Conservation (phyloP, 2,797 vertebrate genomes). For the Otus scops region DNA sequence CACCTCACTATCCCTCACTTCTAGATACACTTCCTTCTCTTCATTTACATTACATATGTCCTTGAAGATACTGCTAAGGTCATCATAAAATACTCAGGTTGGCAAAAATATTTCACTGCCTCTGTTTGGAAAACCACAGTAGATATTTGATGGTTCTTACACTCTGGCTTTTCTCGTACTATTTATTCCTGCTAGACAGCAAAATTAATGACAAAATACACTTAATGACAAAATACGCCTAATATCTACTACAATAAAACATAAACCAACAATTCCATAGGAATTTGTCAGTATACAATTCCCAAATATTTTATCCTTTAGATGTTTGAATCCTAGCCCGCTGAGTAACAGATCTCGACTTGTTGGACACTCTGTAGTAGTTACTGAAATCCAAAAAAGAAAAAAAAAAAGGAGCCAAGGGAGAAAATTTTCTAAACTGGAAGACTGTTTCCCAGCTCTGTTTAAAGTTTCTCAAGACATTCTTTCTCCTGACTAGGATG, state of each 20-base stretch:
- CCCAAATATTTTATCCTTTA: neutral
- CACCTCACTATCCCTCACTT: conserved; percentile 43
- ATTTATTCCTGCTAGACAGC: neutral
- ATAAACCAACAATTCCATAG: neutral
- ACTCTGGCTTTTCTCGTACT: neutral
- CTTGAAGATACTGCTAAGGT: neutral
- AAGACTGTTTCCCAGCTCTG: neutral
- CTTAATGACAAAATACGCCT: neutral
- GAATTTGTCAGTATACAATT: neutral
- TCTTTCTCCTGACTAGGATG: neutral
- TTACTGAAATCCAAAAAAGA: neutral
- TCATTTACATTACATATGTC: neutral
- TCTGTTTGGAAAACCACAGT: neutral
- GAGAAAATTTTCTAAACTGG: neutral
- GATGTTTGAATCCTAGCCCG: neutral
- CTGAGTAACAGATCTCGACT: neutral
- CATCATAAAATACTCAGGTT: neutral
- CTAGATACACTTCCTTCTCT: neutral
- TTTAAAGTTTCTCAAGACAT: neutral
- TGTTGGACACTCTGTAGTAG: neutral
- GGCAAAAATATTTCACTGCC: neutral
- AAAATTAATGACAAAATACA: neutral
- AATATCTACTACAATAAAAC: neutral
- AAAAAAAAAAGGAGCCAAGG: neutral
- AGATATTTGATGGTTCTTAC: neutral